Percentiles rank a stretch among this genome's conserved stretches.
Conservation (phyloP, 1,140 invertebrate genomes). For the Ooceraea biroi region DNA sequence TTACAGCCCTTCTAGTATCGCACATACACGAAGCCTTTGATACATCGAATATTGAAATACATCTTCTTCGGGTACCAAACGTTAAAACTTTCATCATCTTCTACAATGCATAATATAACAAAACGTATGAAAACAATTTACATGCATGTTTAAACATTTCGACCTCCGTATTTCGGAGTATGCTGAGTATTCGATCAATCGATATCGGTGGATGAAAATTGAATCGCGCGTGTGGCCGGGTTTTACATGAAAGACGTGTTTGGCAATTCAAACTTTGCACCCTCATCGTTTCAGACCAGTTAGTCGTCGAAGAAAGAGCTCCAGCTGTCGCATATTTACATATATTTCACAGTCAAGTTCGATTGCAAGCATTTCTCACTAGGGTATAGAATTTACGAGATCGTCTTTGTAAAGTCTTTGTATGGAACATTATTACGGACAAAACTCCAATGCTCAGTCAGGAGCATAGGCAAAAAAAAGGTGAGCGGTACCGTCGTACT, state of each 20-base stretch:
- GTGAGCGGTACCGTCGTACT: slow-evolving; percentile 1
- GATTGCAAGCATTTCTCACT: too few relatives aligned
- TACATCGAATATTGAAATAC: too few relatives aligned
- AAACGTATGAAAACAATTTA: not conserved
- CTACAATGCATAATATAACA: not conserved
- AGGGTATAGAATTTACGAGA: slow-evolving; percentile 16
- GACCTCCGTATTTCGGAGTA: not conserved
- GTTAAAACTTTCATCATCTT: slow-evolving; percentile 4
- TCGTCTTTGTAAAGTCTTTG: not conserved
- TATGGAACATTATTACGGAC: slow-evolving; percentile 14
- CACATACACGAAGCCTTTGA: too few relatives aligned
- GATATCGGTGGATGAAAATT: not conserved
- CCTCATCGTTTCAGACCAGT: not conserved
- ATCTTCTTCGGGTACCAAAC: not conserved
- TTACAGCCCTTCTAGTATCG: too few relatives aligned
- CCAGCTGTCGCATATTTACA: not conserved
- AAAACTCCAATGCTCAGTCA: slow-evolving; percentile 19
- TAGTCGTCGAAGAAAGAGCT: too few relatives aligned
- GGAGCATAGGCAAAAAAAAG: slow-evolving; percentile 12
- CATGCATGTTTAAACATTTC: slow-evolving; percentile 40
- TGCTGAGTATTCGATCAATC: not conserved
- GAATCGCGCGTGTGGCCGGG: not conserved
- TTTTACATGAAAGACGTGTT: not conserved
- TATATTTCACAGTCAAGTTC: not conserved
- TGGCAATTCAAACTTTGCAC: slow-evolving; percentile 17